Conservation (phyloP, 2,888 invertebrate genomes). For the Thera obeliscata region DNA sequence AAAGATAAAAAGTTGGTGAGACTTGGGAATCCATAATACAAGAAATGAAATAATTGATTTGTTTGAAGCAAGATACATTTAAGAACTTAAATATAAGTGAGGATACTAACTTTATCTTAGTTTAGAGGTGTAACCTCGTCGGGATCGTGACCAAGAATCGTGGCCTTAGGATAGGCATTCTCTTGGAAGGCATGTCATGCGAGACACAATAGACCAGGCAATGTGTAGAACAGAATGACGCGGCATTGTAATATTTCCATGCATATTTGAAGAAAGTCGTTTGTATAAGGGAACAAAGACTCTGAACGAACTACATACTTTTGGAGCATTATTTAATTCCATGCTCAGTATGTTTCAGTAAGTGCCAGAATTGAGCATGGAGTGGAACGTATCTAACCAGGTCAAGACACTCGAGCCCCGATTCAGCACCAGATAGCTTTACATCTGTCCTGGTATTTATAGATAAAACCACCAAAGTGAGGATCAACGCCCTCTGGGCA, state of each 20-base stretch:
- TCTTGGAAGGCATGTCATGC: conserved; percentile 19
- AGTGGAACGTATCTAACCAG: conserved; percentile 11
- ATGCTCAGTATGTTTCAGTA: no score
- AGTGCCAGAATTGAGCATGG: conserved; percentile 1
- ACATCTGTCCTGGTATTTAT: conserved; percentile 39
- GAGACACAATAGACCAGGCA: conserved; percentile 10
- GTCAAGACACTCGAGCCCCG: conserved; percentile 15
- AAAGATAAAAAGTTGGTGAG: no score
- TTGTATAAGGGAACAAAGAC: no score
- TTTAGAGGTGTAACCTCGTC: neutral
- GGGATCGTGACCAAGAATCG: conserved; percentile 37
- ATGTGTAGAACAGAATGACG: conserved; percentile 11
- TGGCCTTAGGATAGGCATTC: conserved; percentile 24
- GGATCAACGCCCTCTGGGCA: conserved; percentile 50
- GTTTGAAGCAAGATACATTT: no score
- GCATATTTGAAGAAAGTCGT: neutral
- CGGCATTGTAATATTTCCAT: conserved; percentile 8
- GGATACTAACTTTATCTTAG: no score
- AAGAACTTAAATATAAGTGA: no score
- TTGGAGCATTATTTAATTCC: no score
- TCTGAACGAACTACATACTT: no score
- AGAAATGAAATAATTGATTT: no score
- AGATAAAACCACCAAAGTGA: conserved; percentile 33
- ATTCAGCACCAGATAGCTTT: conserved; percentile 17
- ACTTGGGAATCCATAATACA: no score